Evolutionary conservation across 2,888 invertebrate genomes (phyloP).

Genomic region (Drosophila macrothrix): DNA sequence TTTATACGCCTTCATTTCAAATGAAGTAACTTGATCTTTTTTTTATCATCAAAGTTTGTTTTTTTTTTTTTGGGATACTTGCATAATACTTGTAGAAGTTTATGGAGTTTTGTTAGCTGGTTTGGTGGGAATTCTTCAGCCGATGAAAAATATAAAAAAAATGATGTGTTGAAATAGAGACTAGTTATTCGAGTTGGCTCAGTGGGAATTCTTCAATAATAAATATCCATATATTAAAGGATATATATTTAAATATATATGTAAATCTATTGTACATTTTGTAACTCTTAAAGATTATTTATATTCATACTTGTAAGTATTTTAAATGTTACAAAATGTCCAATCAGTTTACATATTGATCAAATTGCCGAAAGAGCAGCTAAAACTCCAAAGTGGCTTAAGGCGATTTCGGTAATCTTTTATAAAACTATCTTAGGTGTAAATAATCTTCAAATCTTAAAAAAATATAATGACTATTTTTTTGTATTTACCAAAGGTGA

Average conservation of each 20-base stretch:
- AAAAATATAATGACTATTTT: not conserved
- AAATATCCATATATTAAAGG: not conserved
- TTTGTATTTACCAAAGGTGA: not conserved
- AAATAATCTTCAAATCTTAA: not conserved
- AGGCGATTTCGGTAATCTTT: not conserved
- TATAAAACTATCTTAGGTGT: not conserved
- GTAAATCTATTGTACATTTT: not conserved
- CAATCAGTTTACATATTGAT: not conserved
- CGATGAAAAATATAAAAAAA: not conserved
- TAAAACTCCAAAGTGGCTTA: not conserved
- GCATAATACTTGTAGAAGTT: not conserved
- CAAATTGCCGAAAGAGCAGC: not conserved
- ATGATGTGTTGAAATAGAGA: not conserved
- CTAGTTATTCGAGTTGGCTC: not conserved
- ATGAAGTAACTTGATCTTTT: not conserved
- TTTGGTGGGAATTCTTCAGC: constrained; percentile 1
- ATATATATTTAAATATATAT: not conserved
- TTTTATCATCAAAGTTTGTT: not conserved
- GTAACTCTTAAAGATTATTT: not conserved
- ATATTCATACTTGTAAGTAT: not conserved
- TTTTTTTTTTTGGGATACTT: not conserved
- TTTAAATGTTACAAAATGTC: not conserved
- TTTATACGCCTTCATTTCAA: not conserved
- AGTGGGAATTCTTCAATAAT: not conserved
- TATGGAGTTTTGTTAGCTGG: not conserved